phyloP scores from a whole-genome alignment of 1,140 invertebrate genomes.

The Diorhabda elongata region DNA sequence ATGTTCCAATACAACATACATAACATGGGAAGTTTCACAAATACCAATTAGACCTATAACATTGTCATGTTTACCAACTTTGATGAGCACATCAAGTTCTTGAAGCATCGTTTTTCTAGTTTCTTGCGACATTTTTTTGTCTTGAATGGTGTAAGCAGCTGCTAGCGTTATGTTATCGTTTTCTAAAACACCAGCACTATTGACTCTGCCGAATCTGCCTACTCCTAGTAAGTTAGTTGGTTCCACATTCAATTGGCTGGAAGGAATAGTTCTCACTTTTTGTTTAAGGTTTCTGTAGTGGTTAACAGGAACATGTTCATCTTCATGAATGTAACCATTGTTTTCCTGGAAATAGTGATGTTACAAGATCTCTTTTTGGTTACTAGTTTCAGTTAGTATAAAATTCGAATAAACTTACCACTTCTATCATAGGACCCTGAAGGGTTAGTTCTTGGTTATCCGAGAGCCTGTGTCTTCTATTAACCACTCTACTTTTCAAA shows the following conservation, averaged over 20 bases:
- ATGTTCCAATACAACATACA: conserved; percentile 67
- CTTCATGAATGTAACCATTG: conserved; percentile 68
- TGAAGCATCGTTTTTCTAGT: conserved; percentile 66
- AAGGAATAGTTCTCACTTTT: conserved; percentile 68
- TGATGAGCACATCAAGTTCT: conserved; percentile 68
- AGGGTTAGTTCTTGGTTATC: conserved; percentile 65
- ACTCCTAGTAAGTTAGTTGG: conserved; percentile 61
- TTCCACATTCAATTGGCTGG: conserved; percentile 64
- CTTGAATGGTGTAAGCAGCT: conserved; percentile 50
- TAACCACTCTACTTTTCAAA: conserved; percentile 53
- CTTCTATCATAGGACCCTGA: conserved; percentile 62
- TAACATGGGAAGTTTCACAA: conserved; percentile 68
- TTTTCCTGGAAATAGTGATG: conserved; percentile 56
- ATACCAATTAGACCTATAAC: conserved; percentile 72
- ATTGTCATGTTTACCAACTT: conserved; percentile 64
- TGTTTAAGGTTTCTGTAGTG: conserved; percentile 71
- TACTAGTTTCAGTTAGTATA: no score
- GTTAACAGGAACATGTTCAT: conserved; percentile 60
- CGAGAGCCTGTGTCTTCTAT: conserved; percentile 50
- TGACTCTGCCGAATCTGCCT: conserved; percentile 73
- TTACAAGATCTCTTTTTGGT: no score
- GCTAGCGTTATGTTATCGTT: conserved; percentile 46
- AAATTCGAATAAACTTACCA: conserved; percentile 42
- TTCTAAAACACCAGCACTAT: conserved; percentile 61
- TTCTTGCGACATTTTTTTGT: conserved; percentile 57